Evolutionary conservation across 92 coral and sea anemone species (phyloP).

Genomic region (Heteractis magnifica): DNA sequence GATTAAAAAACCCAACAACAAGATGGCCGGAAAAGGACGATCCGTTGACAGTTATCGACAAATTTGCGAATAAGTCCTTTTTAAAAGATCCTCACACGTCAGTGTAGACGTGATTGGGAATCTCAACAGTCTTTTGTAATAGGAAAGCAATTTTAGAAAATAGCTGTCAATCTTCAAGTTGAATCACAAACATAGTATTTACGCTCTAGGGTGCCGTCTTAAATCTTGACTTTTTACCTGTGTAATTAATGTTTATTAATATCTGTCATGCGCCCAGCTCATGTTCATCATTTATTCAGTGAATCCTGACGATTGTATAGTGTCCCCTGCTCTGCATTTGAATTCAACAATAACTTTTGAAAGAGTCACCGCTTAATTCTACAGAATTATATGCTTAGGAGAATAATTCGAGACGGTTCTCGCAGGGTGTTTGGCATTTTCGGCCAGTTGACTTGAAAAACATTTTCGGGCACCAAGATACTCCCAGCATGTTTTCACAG

Average conservation of each 20-base stretch:
- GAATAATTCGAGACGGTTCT: not conserved
- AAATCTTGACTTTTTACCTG: not conserved
- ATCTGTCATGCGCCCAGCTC: not conserved
- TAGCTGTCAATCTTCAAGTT: not conserved
- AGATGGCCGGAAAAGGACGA: not conserved
- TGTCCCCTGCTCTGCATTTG: not conserved
- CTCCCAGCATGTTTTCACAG: not conserved
- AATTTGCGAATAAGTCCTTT: not conserved
- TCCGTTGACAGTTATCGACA: not conserved
- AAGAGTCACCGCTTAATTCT: constrained; percentile 4
- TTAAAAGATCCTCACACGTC: not conserved
- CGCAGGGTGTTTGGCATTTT: not conserved
- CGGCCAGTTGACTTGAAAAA: not conserved
- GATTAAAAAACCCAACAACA: not conserved
- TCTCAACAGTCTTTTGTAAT: not conserved
- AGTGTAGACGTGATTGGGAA: not conserved
- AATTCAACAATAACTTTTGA: not conserved
- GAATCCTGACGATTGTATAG: not conserved
- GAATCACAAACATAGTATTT: not conserved
- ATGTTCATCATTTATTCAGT: not conserved
- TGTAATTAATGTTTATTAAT: constrained; percentile 6
- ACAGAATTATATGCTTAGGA: not conserved
- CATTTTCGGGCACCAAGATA: not conserved
- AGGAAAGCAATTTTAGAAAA: not conserved
- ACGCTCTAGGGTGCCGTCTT: not conserved